phyloP scores from a whole-genome alignment of 2,797 vertebrate species.

The Epinephelus coioides region DNA sequence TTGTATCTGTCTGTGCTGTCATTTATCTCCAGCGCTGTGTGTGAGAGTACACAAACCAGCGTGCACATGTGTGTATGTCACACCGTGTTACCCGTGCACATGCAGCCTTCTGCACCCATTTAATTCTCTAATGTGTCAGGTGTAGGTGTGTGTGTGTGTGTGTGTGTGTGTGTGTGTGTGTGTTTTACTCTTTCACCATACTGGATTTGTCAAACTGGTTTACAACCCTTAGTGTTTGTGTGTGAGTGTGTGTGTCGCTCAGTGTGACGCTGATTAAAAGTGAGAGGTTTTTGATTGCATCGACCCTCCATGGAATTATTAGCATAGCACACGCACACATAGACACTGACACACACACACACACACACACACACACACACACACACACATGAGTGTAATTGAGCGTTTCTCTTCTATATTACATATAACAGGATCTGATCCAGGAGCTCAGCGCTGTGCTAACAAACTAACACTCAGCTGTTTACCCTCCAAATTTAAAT shows the following conservation, averaged over 20 bases:
- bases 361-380: not conserved
- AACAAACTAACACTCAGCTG: slow-evolving; percentile 68
- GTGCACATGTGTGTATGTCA: slow-evolving; percentile 25
- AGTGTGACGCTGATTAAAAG: slow-evolving; percentile 78
- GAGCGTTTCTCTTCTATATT: slow-evolving; percentile 72
- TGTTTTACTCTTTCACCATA: slow-evolving; percentile 12
- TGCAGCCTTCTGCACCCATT: slow-evolving; percentile 19
- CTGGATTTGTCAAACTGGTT: slow-evolving; percentile 64
- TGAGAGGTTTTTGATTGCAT: slow-evolving; percentile 78
- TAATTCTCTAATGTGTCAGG: slow-evolving; percentile 45
- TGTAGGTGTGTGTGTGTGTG: not conserved
- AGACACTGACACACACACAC: not conserved
- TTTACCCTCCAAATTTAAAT: slow-evolving; percentile 69
- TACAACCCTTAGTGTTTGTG: slow-evolving; percentile 22
- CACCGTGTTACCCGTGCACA: not conserved
- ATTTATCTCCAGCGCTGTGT: slow-evolving; percentile 31
- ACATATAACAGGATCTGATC: slow-evolving; percentile 56
- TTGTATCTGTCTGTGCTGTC: slow-evolving; percentile 24
- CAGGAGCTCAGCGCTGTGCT: slow-evolving; percentile 41
- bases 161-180: not conserved
- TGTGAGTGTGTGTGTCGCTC: slow-evolving; percentile 33
- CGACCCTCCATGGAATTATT: slow-evolving; percentile 69
- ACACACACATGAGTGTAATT: slow-evolving; percentile 57
- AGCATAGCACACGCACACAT: slow-evolving; percentile 51
- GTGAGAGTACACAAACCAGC: slow-evolving; percentile 14